Evolutionary conservation across 1,140 invertebrate genomes (phyloP).

Genomic region (Mya arenaria): DNA sequence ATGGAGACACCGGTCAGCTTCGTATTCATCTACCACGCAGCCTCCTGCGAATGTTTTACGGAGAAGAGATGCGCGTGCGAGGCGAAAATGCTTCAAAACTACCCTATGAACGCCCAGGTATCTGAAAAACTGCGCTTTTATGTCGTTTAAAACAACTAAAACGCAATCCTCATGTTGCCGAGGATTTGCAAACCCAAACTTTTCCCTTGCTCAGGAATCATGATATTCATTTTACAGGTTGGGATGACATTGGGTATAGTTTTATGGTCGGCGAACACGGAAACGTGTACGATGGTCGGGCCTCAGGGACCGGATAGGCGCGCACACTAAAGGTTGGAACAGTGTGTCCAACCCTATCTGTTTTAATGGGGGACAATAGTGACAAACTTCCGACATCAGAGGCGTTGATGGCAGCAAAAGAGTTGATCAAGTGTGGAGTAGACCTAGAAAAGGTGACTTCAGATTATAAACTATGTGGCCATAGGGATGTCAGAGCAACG

Average conservation of each 20-base stretch:
- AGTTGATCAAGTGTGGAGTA: constrained; percentile 74
- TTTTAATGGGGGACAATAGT: constrained; percentile 59
- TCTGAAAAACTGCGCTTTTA: too few relatives aligned
- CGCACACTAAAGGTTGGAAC: constrained; percentile 87
- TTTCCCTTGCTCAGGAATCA: too few relatives aligned
- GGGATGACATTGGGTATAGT: constrained; percentile 88
- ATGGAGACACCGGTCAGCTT: background rate
- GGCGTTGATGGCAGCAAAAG: background rate
- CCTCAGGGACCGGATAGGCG: constrained; percentile 86
- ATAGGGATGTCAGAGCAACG: constrained; percentile 81
- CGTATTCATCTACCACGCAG: background rate
- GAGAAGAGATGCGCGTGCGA: background rate
- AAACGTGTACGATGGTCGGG: constrained; percentile 87
- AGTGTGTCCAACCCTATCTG: constrained; percentile 77
- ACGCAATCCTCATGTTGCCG: too few relatives aligned
- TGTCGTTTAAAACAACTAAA: too few relatives aligned
- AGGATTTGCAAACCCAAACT: too few relatives aligned
- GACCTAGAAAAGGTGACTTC: constrained; percentile 70
- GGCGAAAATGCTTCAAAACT: background rate
- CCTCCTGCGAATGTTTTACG: background rate
- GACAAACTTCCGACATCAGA: background rate
- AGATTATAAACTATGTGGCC: constrained; percentile 82
- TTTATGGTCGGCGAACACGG: constrained; percentile 91
- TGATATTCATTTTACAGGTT: constrained; percentile 74
- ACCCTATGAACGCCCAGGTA: too few relatives aligned